These are phyloP conservation scores for Hedychridium roseum DNA, from an alignment of 2,888 invertebrate genomes.

Conservation along the genomic window DNA sequence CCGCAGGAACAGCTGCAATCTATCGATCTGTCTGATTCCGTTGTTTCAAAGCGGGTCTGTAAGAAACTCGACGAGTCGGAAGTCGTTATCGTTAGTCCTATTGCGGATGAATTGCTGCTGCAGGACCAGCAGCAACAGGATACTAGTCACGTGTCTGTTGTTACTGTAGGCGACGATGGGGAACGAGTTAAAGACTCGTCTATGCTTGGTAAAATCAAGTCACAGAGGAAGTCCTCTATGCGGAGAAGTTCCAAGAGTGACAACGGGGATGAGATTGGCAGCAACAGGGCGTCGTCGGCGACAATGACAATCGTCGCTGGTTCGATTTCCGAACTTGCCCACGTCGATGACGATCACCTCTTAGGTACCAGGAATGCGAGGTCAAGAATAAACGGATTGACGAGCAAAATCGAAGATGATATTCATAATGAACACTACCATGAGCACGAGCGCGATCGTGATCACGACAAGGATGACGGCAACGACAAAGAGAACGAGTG, in stretches of 20 bases:
- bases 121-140: no score
- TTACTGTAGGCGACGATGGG: conserved; percentile 83
- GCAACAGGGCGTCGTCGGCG: no score
- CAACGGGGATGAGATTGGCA: conserved; percentile 60
- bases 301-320: conserved; percentile 65
- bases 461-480: conserved; percentile 54
- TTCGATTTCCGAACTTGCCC: conserved; percentile 56
- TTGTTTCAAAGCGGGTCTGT: conserved; percentile 62
- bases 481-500: conserved; percentile 41
- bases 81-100: conserved; percentile 81
- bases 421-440: no score
- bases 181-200: conserved; percentile 80
- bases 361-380: conserved; percentile 41
- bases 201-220: conserved; percentile 35
- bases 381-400: conserved; percentile 67
- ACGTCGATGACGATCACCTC: conserved; percentile 41
- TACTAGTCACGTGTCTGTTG: conserved; percentile 91
- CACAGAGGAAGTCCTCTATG: no score
- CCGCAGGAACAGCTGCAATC: conserved; percentile 56
- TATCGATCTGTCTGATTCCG: conserved; percentile 62
- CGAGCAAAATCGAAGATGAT: no score
- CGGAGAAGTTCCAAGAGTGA: conserved; percentile 50
- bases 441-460: conserved; percentile 50
- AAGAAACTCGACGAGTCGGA: conserved; percentile 87
- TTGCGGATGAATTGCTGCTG: conserved; percentile 65